Base-by-base conservation (phyloP, 2,797 vertebrate species). In the Sternarchorhynchus goeldii region DNA sequence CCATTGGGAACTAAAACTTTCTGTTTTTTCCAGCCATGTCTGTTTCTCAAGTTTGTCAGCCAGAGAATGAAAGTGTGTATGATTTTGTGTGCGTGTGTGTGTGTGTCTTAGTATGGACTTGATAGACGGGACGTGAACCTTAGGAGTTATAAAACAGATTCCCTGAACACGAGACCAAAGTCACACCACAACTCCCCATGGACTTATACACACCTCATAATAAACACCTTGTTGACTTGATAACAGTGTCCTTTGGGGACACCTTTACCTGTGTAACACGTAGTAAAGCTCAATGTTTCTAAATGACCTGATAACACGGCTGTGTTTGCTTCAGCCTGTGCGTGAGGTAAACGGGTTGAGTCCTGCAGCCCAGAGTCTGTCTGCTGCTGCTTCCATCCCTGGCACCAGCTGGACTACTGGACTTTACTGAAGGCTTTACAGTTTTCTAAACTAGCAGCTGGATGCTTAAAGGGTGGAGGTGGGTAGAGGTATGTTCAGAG, bases 1-100 rank as follows among this genome's bases (percentile, higher is more conserved):
- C 71, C 71, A 81, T 77, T 83, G 77, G 86, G 74, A 50, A 34
- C 59, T 64, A 32, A 5, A 77, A 53, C 25, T 25, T 25, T 25
- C 17, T 5, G 21, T 21, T 58, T 12, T 41, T 34, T 39, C 20
- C 53, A 17, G 21, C 7, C 58, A 6, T 73, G 6, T 16, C 45
- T 72, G 3, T 25, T 31, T 60, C 18, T 69, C 12, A 64, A 50
- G 17, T n/a, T 29, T 62, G 6, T 17, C 56, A 53, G 41, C 83
- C 81, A 82, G 59, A 63, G 68, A 12, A 29, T 60, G 20, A 39
- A 41, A 6, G 25, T 25, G 25, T 25, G 25, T 25, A 25, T 25
- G 39, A 41, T 10, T 8, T 10, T 45, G n/a, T 85, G 79, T 73
- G 62, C 56, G 17, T 62, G 55, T 16, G 29, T 18, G 56, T 56